Evolutionary conservation across 92 coral and sea anemone genomes (phyloP).

Genomic region (Epizoanthus rinbou): DNA sequence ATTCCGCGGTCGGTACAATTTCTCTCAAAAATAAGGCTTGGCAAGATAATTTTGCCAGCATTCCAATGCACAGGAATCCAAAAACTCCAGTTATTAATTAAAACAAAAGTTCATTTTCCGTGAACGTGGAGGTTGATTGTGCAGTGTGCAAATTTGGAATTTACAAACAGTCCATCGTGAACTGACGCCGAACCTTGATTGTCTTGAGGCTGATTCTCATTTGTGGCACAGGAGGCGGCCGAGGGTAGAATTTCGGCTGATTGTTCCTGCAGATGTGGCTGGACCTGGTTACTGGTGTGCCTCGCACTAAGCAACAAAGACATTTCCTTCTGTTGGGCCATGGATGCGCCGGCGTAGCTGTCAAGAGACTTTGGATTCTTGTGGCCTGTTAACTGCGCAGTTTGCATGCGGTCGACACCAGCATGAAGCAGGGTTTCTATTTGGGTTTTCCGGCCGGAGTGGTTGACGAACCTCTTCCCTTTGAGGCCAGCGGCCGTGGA

Average conservation of each 20-base stretch:
- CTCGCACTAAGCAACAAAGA: slow-evolving; percentile 4
- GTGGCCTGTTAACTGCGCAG: slow-evolving; percentile 15
- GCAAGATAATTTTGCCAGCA: slow-evolving; percentile 1
- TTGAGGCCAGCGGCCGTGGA: background rate
- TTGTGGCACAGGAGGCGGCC: background rate
- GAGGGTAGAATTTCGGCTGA: background rate
- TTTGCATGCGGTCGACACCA: background rate
- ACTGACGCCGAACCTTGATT: background rate
- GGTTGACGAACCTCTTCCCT: slow-evolving; percentile 5
- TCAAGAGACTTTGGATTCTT: slow-evolving; percentile 1
- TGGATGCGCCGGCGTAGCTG: slow-evolving; percentile 2
- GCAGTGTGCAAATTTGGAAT: background rate
- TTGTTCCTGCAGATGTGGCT: background rate
- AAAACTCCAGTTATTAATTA: background rate
- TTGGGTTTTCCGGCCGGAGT: slow-evolving; percentile 10
- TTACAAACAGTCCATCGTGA: background rate
- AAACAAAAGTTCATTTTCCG: background rate
- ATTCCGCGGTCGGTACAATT: too few relatives aligned
- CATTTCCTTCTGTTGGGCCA: slow-evolving; percentile 2
- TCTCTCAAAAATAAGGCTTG: too few relatives aligned
- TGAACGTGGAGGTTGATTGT: background rate
- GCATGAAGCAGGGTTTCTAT: slow-evolving; percentile 8
- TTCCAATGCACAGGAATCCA: background rate
- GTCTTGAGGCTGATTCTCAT: background rate
- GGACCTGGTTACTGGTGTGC: background rate